Base-by-base conservation (phyloP, 37 sponge, comb jelly and placozoan genomes). In the Theonella swinhoei region DNA sequence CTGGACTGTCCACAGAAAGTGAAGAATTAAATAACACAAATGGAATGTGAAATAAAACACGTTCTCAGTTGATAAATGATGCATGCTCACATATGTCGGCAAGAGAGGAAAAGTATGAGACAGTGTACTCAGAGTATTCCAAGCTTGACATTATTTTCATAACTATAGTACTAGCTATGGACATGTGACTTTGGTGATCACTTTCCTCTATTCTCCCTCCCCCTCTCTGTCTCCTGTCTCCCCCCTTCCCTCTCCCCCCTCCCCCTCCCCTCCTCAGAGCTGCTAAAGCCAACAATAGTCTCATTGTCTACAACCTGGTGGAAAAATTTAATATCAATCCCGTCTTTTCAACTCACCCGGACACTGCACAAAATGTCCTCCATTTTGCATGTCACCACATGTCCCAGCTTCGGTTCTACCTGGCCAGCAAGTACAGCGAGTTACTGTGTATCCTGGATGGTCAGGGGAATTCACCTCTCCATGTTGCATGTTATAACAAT, bases 301-400 rank as follows among this genome's bases (percentile, higher is more conserved):
- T 31, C 0, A 33, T 89, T 24, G 84, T 86, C 17, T 22, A 68
- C 7, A 38, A 68, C 20, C 63, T 93, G 36, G 22, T 93, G 1
- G 62, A 83, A 1, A 32, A 73, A 19, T 89, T 70, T 39, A 64
- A 83, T 2, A 75, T 65, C 42, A 72, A 74, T 25, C 72, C 64
- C 14, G 14, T 14, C 7, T 58, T 66, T 30, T 28, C 75, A 26
- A 81, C 83, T 22, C 87, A 93, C 68, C 62, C 47, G 3, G 30
- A 42, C 3, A 82, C 77, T 2, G 85, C 61, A 5, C 68, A 83
- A n/a, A 80, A 67, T 9, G 42, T 82, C n/a, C 79, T 93, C 30
- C 94, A 93, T 72, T 58, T 89, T 58, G 90, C 94, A 17, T 85
- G 89, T 72, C 32, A 71, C 43, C 61, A 67, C 8, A 83, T 58